Base-by-base conservation (phyloP, 2,797 vertebrate species). In the Glossophaga mutica region DNA sequence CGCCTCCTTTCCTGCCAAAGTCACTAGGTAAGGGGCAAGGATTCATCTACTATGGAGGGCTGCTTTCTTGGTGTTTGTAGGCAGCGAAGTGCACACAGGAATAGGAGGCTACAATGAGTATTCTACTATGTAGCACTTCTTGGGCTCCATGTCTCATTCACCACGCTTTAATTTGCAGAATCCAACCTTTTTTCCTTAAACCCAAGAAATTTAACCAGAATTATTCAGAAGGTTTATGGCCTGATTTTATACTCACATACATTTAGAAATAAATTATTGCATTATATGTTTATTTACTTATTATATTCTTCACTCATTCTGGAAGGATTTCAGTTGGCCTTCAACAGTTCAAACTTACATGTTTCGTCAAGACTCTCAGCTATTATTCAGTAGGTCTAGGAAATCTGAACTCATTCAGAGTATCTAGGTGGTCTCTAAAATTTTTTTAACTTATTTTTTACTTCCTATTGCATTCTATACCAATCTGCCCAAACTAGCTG, bases 121-220 rank as follows among this genome's bases (percentile, higher is more conserved):
- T 46, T 90, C 34, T 88, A 37, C 76, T 57, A 62, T 12, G 26
- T n/a, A 86, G 70, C 18, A 91, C 46, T 52, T 90, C 86, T 62
- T 73, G 65, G 21, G 9, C 48, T 73, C 39, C 8, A 0, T 73
- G 62, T 83, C 71, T 90, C 87, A 87, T 84, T 90, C 71, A 59
- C n/a, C n/a, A 50, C 12, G 4, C 46, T 86, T 5, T 88, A 86
- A 87, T 95, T 94, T 94, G 50, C 78, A 85, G 67, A 95, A 90
- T 39, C 76, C 68, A 74, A n/a, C 57, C 82, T 83, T 85, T 73
- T 24, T 6, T 42, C 39, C 3, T 5, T 14, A 73, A 91, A 39
- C 71, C 42, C n/a, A 74, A 92, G 62, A 94, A 74, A 86, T 68
- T 84, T 83, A 93, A 37, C 65, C 74, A 87, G n/a, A 92, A 93